Evolutionary conservation across 1,140 invertebrate species (phyloP), one percentile per base, ranked within the genome.

Genomic region (Pectinophora gossypiella): DNA sequence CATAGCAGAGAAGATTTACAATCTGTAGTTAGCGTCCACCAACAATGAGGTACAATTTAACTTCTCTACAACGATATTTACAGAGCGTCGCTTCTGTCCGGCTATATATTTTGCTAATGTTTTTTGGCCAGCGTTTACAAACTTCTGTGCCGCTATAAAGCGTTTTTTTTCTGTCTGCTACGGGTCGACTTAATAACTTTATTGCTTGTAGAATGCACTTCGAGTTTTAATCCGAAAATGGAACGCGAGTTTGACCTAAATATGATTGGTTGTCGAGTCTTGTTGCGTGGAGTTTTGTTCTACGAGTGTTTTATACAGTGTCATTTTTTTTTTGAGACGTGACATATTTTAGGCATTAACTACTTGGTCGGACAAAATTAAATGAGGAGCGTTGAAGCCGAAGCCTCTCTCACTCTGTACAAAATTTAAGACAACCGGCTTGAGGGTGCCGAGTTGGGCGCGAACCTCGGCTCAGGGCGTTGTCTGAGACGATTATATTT

Each of bases 11-110:
- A 51, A 76, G 68, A 76, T 74, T 76, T 76, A 76, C 62, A 74
- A 68, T 70, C 63, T 61, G 68, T 72, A 72, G 64, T 76, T 72
- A 76, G 70, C 65, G 64, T 72, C 61, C 68, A 52, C 60, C 62
- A 70, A 73, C 71, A 76, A 72, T 76, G 67, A 67, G 61, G 69
- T 66, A 76, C 68, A 72, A 72, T 76, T 73, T 72, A 69, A 69
- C 65, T 69, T 65, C 53, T 52, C 65, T 59, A 55, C 64, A 67
- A 65, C 64, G 54, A 68, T 65, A 50, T 52, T 64, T 59, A 55
- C 64, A 67, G 64, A 62, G 54, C 54, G 59, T 48, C 63, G 56
- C 64, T 51, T 53, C 49, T 58, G 42, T 15, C 53, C 49, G 45
- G 53, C 62, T 36, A 61, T 74, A 69, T 72, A 69, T 72, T 62